Conservation (phyloP, 2,888 invertebrate species). For the Thereva nobilitata region DNA sequence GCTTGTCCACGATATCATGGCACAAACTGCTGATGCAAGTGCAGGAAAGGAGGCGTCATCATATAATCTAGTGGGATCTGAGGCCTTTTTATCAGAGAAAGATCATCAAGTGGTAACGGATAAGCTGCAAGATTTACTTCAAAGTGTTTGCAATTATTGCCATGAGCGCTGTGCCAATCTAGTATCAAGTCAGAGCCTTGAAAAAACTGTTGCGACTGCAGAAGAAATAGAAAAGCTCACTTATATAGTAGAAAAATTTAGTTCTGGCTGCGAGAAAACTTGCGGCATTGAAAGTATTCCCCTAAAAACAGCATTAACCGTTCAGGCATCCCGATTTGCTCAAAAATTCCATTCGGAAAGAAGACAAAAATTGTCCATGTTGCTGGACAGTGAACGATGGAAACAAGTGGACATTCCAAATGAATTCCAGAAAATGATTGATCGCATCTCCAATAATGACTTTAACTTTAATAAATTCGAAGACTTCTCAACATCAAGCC, state of each 20-base stretch:
- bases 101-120: slow-evolving; percentile 72
- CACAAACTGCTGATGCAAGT: slow-evolving; percentile 72
- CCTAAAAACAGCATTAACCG: slow-evolving; percentile 79
- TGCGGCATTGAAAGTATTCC: slow-evolving; percentile 78
- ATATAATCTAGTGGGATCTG: slow-evolving; percentile 65
- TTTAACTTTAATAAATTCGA: slow-evolving; percentile 48
- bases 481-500: slow-evolving; percentile 47
- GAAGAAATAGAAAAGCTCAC: slow-evolving; percentile 76
- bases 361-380: slow-evolving; percentile 79
- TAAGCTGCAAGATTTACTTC: slow-evolving; percentile 76
- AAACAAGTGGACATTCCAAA: slow-evolving; percentile 87
- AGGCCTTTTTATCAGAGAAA: slow-evolving; percentile 70
- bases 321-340: slow-evolving; percentile 88
- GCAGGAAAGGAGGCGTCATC: slow-evolving; percentile 63
- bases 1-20: slow-evolving; percentile 75
- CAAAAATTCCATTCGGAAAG: slow-evolving; percentile 88
- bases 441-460: slow-evolving; percentile 64
- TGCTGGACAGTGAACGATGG: slow-evolving; percentile 92
- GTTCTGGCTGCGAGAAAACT: slow-evolving; percentile 72
- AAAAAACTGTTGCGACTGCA: slow-evolving; percentile 72
- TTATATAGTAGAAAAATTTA: slow-evolving; percentile 77
- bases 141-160: slow-evolving; percentile 86
- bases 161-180: slow-evolving; percentile 91
- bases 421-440: slow-evolving; percentile 85
- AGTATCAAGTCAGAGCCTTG: slow-evolving; percentile 76